Percentiles rank a stretch among this genome's conserved stretches.
Evolutionary conservation across 2,888 invertebrate genomes (phyloP).

Genomic region (Agelastica alni): DNA sequence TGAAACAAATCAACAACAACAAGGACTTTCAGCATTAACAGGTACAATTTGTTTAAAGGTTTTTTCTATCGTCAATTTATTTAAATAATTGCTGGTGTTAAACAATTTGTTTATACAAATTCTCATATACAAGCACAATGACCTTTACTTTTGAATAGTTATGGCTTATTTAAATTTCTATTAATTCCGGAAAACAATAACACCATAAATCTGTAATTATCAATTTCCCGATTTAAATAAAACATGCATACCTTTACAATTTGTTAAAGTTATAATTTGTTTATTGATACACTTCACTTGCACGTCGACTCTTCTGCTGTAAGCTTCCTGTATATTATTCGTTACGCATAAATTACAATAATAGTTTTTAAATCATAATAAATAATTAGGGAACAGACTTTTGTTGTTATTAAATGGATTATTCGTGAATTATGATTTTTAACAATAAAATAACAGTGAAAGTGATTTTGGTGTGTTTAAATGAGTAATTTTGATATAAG

Average conservation of each 20-base stretch:
- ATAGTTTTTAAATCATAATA: too few relatives aligned
- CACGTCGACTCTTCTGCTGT: too few relatives aligned
- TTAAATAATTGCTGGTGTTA: too few relatives aligned
- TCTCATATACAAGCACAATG: background rate
- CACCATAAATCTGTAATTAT: constrained; percentile 6
- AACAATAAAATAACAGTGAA: too few relatives aligned
- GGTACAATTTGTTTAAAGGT: constrained; percentile 41
- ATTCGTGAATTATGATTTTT: too few relatives aligned
- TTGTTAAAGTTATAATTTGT: constrained; percentile 5
- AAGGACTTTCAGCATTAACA: constrained; percentile 55
- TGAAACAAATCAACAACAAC: constrained; percentile 57
- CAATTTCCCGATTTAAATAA: constrained; percentile 16
- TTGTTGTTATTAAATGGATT: too few relatives aligned
- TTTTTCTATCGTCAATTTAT: background rate
- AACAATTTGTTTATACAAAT: background rate
- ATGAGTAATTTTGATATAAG: background rate
- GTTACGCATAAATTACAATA: too few relatives aligned
- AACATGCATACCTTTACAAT: constrained; percentile 15
- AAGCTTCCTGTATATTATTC: too few relatives aligned
- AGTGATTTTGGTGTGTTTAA: background rate
- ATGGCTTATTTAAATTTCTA: constrained; percentile 4
- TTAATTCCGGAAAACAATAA: constrained; percentile 17
- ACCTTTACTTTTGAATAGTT: background rate
- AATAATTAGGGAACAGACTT: too few relatives aligned
- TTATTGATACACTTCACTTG: too few relatives aligned